phyloP scores from a whole-genome alignment of 2,113 vertebrate genomes.

The Bambusicola thoracicus region DNA sequence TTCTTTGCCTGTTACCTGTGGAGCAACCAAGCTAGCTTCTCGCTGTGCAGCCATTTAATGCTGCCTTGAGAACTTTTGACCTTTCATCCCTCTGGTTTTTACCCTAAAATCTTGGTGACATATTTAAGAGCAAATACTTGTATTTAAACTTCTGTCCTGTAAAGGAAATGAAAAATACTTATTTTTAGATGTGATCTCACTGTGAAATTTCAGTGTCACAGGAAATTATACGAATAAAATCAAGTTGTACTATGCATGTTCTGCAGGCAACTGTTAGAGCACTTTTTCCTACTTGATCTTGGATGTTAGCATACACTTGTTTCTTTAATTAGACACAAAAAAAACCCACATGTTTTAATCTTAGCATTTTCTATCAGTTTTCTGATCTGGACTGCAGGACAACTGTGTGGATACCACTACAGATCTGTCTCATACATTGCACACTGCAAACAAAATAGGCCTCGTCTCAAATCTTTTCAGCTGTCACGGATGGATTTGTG shows the following conservation, averaged over 20 bases:
- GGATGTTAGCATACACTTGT: background rate
- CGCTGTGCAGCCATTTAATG: background rate
- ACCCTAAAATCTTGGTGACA: conserved; percentile 14
- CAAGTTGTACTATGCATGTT: background rate
- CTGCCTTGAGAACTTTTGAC: conserved; percentile 9
- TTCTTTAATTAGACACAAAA: conserved; percentile 17
- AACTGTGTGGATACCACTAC: background rate
- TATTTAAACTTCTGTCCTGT: conserved; percentile 13
- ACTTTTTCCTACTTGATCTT: conserved; percentile 10
- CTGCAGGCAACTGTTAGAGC: conserved; percentile 15
- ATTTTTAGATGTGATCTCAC: conserved; percentile 56
- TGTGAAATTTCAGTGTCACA: conserved; percentile 36
- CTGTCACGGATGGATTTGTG: conserved; percentile 28
- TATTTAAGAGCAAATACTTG: conserved; percentile 13
- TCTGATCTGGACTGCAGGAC: background rate
- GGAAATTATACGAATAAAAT: conserved; percentile 56
- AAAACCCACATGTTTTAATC: background rate
- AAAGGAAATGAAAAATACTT: conserved; percentile 53
- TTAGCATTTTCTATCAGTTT: background rate
- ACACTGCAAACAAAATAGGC: conserved; percentile 4
- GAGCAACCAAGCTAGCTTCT: background rate
- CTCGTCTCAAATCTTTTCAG: background rate
- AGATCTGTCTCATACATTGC: background rate
- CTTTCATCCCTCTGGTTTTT: conserved; percentile 21
- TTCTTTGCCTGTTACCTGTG: background rate